Evolutionary conservation across 2,888 invertebrate species (phyloP).

Genomic region (Lasius fuliginosus): DNA sequence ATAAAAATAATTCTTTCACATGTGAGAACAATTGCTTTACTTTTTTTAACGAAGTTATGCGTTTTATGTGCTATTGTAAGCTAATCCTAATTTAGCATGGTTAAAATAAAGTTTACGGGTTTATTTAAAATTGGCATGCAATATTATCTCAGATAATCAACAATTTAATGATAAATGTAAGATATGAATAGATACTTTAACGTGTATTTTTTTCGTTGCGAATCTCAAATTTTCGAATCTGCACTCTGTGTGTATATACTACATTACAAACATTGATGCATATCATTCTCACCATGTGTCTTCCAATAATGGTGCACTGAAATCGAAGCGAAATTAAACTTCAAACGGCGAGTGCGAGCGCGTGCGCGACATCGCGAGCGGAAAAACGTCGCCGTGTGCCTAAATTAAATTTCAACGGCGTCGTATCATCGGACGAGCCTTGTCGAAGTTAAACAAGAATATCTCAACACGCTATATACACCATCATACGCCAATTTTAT

Average conservation of each 20-base stretch:
- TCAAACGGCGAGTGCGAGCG: slow-evolving; percentile 28
- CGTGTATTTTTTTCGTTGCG: slow-evolving; percentile 17
- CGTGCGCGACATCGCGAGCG: slow-evolving; percentile 15
- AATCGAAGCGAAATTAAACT: slow-evolving; percentile 25
- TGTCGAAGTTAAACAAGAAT: slow-evolving; percentile 53
- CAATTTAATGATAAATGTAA: neutral
- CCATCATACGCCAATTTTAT: slow-evolving; percentile 53
- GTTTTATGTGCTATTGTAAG: neutral
- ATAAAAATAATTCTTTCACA: neutral
- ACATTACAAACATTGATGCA: slow-evolving; percentile 26
- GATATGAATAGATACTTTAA: neutral
- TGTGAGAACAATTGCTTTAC: neutral
- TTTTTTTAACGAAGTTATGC: neutral
- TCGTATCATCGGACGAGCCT: slow-evolving; percentile 51
- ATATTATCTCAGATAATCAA: neutral
- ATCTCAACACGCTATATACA: slow-evolving; percentile 54
- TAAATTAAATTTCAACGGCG: slow-evolving; percentile 64
- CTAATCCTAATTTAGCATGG: slow-evolving; percentile 7
- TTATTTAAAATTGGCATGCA: neutral
- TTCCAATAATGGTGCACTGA: neutral
- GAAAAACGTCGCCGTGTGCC: slow-evolving; percentile 10
- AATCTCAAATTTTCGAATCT: slow-evolving; percentile 10
- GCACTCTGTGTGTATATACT: neutral
- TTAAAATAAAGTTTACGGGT: neutral
- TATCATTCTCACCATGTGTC: slow-evolving; percentile 4